Evolutionary conservation across 1,140 invertebrate genomes (phyloP).

Genomic region (Calephelis virginiensis): DNA sequence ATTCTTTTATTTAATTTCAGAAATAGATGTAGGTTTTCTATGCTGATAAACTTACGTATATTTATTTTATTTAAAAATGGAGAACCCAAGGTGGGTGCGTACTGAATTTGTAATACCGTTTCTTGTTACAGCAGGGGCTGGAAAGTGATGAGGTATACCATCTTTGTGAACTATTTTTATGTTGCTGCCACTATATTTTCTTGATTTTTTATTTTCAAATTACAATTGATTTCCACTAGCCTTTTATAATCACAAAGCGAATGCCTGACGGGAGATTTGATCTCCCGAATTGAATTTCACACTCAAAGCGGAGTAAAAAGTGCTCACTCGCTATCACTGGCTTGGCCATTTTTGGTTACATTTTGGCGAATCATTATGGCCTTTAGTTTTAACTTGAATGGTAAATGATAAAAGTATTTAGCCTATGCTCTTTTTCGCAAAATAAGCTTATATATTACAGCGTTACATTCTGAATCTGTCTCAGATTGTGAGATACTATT

Average conservation of each 20-base stretch:
- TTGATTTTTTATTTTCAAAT: conserved; percentile 71
- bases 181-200: conserved; percentile 75
- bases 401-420: conserved; percentile 12
- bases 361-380: conserved; percentile 25
- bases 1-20: conserved; percentile 15
- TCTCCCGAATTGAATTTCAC: conserved; percentile 69
- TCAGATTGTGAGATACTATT: conserved; percentile 7
- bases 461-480: conserved; percentile 10
- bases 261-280: conserved; percentile 71
- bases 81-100: conserved; percentile 73
- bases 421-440: conserved; percentile 13
- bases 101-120: conserved; percentile 77
- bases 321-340: conserved; percentile 64
- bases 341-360: conserved; percentile 46
- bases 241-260: conserved; percentile 68
- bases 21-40: conserved; percentile 28
- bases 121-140: conserved; percentile 90
- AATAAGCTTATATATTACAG: conserved; percentile 13
- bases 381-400: conserved; percentile 18
- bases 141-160: conserved; percentile 90
- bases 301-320: conserved; percentile 44
- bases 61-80: conserved; percentile 31
- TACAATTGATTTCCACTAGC: conserved; percentile 70
- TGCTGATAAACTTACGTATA: conserved; percentile 10
- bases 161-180: conserved; percentile 78